Conservation (phyloP, 2,113 vertebrate genomes). For the Elachura formosa region DNA sequence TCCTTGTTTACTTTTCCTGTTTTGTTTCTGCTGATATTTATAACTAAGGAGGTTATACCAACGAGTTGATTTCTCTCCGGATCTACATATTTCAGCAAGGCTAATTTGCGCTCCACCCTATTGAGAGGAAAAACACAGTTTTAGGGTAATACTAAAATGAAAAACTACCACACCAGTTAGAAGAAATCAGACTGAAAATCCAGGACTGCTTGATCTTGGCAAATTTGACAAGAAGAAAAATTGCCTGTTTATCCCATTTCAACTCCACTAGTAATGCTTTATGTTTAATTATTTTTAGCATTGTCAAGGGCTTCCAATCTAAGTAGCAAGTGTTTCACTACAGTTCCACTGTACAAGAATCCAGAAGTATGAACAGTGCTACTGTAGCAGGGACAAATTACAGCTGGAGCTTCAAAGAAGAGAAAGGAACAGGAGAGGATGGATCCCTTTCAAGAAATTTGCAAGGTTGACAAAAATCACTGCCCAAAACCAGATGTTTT, state of each 20-base stretch:
- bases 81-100: constrained; percentile 84
- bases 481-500: neutral
- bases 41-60: constrained; percentile 94
- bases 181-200: neutral
- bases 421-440: constrained; percentile 38
- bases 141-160: neutral
- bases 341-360: neutral
- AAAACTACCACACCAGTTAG: neutral
- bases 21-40: constrained; percentile 78
- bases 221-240: neutral
- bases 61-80: constrained; percentile 80
- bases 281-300: neutral
- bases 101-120: constrained; percentile 95
- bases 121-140: neutral
- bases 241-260: neutral
- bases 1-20: constrained; percentile 64
- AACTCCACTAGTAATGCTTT: neutral
- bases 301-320: neutral
- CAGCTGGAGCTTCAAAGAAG: constrained; percentile 34
- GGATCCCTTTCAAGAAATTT: neutral
- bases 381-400: constrained; percentile 37
- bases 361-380: neutral
- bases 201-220: neutral
- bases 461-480: neutral
- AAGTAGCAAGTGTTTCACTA: neutral